phyloP scores from a whole-genome alignment of 2,888 invertebrate genomes.

The Fissipunctia ypsillon region DNA sequence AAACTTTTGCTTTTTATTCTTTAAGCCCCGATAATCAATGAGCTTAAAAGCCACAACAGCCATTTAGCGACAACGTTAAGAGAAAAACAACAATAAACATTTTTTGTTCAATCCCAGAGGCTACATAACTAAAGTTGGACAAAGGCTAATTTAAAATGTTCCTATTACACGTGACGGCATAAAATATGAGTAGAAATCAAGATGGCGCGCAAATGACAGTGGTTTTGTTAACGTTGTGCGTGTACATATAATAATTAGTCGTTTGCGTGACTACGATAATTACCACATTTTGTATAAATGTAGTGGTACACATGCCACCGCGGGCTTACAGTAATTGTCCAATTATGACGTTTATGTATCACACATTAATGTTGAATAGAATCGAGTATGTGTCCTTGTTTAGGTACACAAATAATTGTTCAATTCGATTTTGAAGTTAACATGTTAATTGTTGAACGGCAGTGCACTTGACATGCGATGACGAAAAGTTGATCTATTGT shows the following conservation, averaged over 20 bases:
- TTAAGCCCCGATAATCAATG: slow-evolving; percentile 53
- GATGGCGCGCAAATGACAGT: slow-evolving; percentile 70
- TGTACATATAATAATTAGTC: slow-evolving; percentile 81
- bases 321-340: slow-evolving; percentile 82
- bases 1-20: slow-evolving; percentile 51
- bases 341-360: slow-evolving; percentile 78
- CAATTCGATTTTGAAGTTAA: slow-evolving; percentile 28
- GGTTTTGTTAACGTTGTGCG: slow-evolving; percentile 70
- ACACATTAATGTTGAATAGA: slow-evolving; percentile 71
- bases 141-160: slow-evolving; percentile 53
- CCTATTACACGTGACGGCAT: slow-evolving; percentile 37
- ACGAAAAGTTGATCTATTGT: not conserved
- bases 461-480: not conserved
- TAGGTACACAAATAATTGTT: slow-evolving; percentile 55
- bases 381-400: slow-evolving; percentile 69
- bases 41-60: slow-evolving; percentile 43
- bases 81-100: slow-evolving; percentile 38
- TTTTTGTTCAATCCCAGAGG: slow-evolving; percentile 37
- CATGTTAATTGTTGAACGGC: slow-evolving; percentile 9
- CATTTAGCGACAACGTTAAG: slow-evolving; percentile 42
- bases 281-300: slow-evolving; percentile 81
- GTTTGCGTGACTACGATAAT: slow-evolving; percentile 85
- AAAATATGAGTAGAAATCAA: slow-evolving; percentile 58
- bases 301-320: slow-evolving; percentile 78
- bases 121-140: slow-evolving; percentile 35